These are phyloP conservation scores for Pecten maximus DNA, from an alignment of 2,888 invertebrate genomes.

Conservation along the genomic window DNA sequence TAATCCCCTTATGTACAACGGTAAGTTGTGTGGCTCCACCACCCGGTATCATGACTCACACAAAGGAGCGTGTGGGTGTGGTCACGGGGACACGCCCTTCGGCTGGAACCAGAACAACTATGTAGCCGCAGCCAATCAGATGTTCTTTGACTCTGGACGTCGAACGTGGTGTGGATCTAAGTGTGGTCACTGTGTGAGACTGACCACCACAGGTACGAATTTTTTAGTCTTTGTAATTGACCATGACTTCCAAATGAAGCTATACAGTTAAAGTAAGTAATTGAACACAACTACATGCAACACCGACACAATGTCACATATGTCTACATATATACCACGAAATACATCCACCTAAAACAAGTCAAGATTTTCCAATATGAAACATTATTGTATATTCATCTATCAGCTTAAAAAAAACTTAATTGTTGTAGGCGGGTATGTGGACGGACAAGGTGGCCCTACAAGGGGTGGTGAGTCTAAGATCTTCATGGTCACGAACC, in stretches of 20 bases:
- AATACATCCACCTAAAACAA: too few species aligned
- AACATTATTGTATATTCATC: too few species aligned
- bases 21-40: slow-evolving; percentile 74
- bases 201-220: slow-evolving; percentile 72
- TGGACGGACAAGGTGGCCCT: slow-evolving; percentile 63
- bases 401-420: too few species aligned
- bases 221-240: too few species aligned
- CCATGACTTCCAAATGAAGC: too few species aligned
- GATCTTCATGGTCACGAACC: slow-evolving; percentile 73
- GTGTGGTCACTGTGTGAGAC: slow-evolving; percentile 71
- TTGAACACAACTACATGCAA: too few species aligned
- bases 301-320: too few species aligned
- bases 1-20: slow-evolving; percentile 63
- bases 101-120: slow-evolving; percentile 66
- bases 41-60: slow-evolving; percentile 71
- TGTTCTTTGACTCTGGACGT: slow-evolving; percentile 59
- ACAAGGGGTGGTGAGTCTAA: slow-evolving; percentile 50
- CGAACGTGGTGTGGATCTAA: slow-evolving; percentile 67
- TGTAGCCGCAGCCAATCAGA: slow-evolving; percentile 68
- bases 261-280: too few species aligned
- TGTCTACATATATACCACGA: too few species aligned
- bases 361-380: too few species aligned
- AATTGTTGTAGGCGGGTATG: slow-evolving; percentile 67
- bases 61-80: slow-evolving; percentile 71
- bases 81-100: slow-evolving; percentile 60